phyloP scores from a whole-genome alignment of 2,888 invertebrate genomes.

The Leptura quadrifasciata region DNA sequence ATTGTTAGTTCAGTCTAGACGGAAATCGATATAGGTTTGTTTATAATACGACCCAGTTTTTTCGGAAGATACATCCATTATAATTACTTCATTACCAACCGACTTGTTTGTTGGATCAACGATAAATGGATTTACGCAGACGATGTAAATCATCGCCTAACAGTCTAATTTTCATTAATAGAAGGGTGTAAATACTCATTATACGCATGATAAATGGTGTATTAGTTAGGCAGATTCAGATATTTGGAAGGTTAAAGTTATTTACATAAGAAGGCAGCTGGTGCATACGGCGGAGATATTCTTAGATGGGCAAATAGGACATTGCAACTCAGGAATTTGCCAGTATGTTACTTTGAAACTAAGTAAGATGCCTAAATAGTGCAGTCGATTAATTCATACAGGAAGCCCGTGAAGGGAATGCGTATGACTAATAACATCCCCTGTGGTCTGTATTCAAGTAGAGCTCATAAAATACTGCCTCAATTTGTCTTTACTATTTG shows the following conservation, averaged over 20 bases:
- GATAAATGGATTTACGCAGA: background rate
- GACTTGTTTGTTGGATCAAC: background rate
- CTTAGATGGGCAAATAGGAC: conserved; percentile 26
- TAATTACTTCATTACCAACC: background rate
- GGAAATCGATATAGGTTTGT: background rate
- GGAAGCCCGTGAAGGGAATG: background rate
- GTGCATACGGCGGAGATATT: conserved; percentile 17
- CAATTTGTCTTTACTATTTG: no score
- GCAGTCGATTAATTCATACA: background rate
- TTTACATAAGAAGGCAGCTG: conserved; percentile 15
- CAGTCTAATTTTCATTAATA: background rate
- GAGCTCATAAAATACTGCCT: no score
- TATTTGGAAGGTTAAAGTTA: conserved; percentile 18
- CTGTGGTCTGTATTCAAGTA: no score
- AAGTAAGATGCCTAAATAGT: conserved; percentile 11
- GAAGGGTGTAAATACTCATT: background rate
- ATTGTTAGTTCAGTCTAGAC: conserved; percentile 7
- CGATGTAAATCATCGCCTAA: background rate
- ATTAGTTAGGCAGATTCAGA: background rate
- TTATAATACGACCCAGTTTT: background rate
- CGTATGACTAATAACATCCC: no score
- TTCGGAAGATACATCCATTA: background rate
- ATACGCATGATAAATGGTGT: background rate
- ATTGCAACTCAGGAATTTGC: conserved; percentile 25
- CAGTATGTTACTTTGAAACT: conserved; percentile 13